These are phyloP conservation scores for Balaeniceps rex DNA, from an alignment of 2,113 vertebrate species.

Conservation along the genomic window DNA sequence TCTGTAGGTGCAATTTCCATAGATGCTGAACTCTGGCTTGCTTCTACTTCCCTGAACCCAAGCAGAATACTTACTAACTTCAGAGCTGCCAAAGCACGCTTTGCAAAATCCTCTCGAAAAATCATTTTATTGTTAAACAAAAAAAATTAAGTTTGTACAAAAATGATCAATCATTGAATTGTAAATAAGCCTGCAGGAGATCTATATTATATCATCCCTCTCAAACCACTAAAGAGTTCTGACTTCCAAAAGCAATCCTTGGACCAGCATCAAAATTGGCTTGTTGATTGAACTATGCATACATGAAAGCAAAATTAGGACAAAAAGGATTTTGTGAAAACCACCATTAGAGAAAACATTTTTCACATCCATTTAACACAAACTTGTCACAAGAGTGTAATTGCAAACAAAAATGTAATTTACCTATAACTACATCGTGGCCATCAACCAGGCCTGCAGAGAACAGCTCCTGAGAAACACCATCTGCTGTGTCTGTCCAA, in stretches of 20 bases:
- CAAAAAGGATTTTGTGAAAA: constrained; percentile 16
- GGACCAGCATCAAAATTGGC: not conserved
- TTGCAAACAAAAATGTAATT: constrained; percentile 73
- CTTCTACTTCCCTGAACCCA: not conserved
- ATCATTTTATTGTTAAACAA: not conserved
- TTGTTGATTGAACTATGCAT: not conserved
- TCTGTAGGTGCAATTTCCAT: not conserved
- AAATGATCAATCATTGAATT: not conserved
- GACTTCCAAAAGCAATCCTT: constrained; percentile 2
- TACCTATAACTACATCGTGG: constrained; percentile 96
- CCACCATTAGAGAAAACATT: constrained; percentile 4
- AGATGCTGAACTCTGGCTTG: not conserved
- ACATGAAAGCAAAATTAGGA: constrained; percentile 43
- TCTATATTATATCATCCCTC: not conserved
- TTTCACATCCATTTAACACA: constrained; percentile 50
- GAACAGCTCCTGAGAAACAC: constrained; percentile 98
- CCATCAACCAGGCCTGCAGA: constrained; percentile 96
- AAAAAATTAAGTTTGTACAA: not conserved
- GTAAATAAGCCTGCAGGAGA: not conserved
- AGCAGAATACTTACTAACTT: not conserved
- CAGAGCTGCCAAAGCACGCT: not conserved
- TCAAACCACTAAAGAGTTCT: not conserved
- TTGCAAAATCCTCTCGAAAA: not conserved
- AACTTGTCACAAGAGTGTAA: constrained; percentile 44
- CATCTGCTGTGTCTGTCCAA: constrained; percentile 93